A percentile compares a stretch with the other conserved stretches of the same genome.
Conservation (phyloP, 2,888 invertebrate species). For the Syrphus vitripennis region DNA sequence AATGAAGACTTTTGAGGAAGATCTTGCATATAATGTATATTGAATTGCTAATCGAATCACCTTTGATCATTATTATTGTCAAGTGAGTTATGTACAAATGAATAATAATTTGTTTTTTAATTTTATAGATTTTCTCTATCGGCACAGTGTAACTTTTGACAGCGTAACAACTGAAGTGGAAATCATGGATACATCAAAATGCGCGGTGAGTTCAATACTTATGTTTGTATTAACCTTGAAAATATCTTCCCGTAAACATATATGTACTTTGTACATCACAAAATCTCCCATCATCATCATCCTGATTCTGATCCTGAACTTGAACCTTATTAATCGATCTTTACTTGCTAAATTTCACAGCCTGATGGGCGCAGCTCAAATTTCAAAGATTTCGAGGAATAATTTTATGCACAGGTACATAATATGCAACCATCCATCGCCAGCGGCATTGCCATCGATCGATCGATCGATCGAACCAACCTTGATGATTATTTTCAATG, state of each 20-base stretch:
- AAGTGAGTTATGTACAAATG: neutral
- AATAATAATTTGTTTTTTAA: neutral
- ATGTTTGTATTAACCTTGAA: neutral
- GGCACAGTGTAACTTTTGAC: conserved; percentile 89
- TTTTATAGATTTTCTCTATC: conserved; percentile 87
- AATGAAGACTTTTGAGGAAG: too few relatives aligned
- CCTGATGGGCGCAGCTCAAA: conserved; percentile 33
- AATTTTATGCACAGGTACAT: neutral
- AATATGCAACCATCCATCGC: neutral
- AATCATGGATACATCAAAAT: conserved; percentile 90
- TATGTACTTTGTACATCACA: neutral
- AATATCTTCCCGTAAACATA: neutral
- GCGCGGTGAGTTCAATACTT: conserved; percentile 85
- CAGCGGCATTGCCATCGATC: too few relatives aligned
- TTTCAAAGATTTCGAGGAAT: conserved; percentile 35
- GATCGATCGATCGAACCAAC: too few relatives aligned
- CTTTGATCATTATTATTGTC: neutral
- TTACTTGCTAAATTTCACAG: conserved; percentile 8
- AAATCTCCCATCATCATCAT: neutral
- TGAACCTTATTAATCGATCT: neutral
- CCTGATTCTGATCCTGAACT: neutral
- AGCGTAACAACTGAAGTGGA: conserved; percentile 90
- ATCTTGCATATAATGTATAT: too few relatives aligned
- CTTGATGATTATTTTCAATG: conserved; percentile 55
- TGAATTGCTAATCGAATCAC: too few relatives aligned